Conservation (phyloP, 1,140 invertebrate genomes). For the Drosophila dunni region DNA sequence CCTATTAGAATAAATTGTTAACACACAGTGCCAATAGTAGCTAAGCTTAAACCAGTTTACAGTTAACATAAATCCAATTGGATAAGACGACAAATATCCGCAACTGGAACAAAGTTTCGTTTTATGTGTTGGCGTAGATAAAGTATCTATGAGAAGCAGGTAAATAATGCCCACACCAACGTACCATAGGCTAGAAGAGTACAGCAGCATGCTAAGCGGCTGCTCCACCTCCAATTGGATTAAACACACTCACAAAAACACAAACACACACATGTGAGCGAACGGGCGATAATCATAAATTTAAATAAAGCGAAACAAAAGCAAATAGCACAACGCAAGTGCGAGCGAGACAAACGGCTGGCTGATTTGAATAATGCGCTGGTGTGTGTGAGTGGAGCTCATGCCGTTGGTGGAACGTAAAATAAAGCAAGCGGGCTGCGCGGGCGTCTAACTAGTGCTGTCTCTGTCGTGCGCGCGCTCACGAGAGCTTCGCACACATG, state of each 20-base stretch:
- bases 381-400: constrained; percentile 46
- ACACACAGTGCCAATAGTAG: constrained; percentile 48
- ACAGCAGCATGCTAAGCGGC: constrained; percentile 52
- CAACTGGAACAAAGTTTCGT: constrained; percentile 49
- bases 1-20: background rate
- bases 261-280: constrained; percentile 11
- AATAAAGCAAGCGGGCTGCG: constrained; percentile 15
- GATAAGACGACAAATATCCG: constrained; percentile 52
- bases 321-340: background rate
- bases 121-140: constrained; percentile 50
- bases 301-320: constrained; percentile 62
- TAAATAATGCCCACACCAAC: constrained; percentile 21
- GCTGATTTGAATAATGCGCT: constrained; percentile 69
- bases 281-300: constrained; percentile 69
- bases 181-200: constrained; percentile 56
- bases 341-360: constrained; percentile 42
- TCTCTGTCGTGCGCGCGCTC: constrained; percentile 47
- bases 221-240: constrained; percentile 79
- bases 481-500: constrained; percentile 43
- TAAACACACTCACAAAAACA: constrained; percentile 45
- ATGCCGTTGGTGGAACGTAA: constrained; percentile 30
- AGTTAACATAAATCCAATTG: constrained; percentile 74
- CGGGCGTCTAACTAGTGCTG: constrained; percentile 26
- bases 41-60: constrained; percentile 57
- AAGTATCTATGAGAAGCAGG: constrained; percentile 44